These are phyloP conservation scores for Apodemus agrarius DNA, from an alignment of 2,797 vertebrate genomes.

Conservation along the genomic window DNA sequence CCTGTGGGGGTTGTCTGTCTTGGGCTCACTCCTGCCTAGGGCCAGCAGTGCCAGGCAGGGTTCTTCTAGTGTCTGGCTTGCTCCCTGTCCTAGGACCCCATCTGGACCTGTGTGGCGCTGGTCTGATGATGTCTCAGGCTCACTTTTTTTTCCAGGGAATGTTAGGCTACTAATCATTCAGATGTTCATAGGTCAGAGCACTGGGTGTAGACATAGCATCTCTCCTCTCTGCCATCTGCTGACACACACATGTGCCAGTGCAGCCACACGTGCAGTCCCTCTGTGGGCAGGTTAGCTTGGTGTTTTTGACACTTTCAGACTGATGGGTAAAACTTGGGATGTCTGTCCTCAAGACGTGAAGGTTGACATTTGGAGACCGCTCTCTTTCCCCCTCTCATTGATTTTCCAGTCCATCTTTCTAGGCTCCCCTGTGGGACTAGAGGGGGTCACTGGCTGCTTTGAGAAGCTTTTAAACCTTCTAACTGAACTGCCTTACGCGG, in stretches of 20 bases:
- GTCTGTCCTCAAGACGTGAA: not conserved
- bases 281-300: not conserved
- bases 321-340: slow-evolving; percentile 17
- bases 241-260: no score
- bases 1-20: not conserved
- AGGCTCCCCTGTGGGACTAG: not conserved
- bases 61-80: not conserved
- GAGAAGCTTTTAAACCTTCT: not conserved
- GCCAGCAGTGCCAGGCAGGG: not conserved
- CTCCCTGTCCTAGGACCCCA: no score
- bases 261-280: not conserved
- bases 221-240: not conserved
- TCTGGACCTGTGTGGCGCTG: not conserved
- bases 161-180: not conserved
- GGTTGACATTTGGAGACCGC: not conserved
- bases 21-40: not conserved
- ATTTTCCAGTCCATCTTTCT: not conserved
- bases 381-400: not conserved
- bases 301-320: not conserved
- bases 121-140: not conserved
- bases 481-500: not conserved
- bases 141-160: not conserved
- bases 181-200: not conserved
- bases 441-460: not conserved
- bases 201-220: not conserved